Evolutionary conservation across 2,797 vertebrate species (phyloP).

Genomic region (Falco cherrug): DNA sequence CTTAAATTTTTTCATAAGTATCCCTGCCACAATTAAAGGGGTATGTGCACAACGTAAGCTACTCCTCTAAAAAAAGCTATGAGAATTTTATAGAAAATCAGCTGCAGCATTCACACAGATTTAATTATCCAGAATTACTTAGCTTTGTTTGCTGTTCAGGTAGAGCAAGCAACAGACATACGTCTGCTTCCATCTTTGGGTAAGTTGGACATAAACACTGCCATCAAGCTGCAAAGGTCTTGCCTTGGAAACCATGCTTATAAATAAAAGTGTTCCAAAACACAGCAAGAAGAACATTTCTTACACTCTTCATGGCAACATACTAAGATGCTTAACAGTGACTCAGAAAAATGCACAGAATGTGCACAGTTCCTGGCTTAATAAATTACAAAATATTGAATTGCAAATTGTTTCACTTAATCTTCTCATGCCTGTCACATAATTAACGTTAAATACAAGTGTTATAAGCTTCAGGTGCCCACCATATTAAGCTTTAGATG

Average conservation of each 20-base stretch:
- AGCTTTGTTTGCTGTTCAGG: not conserved
- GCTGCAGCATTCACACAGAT: not conserved
- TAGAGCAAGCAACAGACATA: not conserved
- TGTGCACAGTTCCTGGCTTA: slow-evolving; percentile 4
- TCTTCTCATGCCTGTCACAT: not conserved
- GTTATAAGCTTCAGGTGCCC: not conserved
- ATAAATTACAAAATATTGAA: slow-evolving; percentile 51
- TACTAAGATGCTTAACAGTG: not conserved
- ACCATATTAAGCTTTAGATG: not conserved
- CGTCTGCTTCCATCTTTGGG: not conserved
- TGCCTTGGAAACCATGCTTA: not conserved
- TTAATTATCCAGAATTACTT: not conserved
- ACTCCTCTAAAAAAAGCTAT: not conserved
- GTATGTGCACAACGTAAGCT: not conserved
- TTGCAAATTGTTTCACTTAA: slow-evolving; percentile 44
- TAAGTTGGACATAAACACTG: not conserved
- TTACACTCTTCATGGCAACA: slow-evolving; percentile 34
- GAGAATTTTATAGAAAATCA: not conserved
- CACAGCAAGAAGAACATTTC: slow-evolving; percentile 12
- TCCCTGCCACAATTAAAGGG: not conserved
- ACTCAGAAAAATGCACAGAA: slow-evolving; percentile 16
- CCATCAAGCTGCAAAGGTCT: not conserved
- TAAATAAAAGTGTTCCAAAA: not conserved
- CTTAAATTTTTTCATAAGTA: not conserved
- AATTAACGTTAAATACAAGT: slow-evolving; percentile 15